Base-by-base conservation (phyloP, 1,140 invertebrate species). In the Paracyclopina nana region DNA sequence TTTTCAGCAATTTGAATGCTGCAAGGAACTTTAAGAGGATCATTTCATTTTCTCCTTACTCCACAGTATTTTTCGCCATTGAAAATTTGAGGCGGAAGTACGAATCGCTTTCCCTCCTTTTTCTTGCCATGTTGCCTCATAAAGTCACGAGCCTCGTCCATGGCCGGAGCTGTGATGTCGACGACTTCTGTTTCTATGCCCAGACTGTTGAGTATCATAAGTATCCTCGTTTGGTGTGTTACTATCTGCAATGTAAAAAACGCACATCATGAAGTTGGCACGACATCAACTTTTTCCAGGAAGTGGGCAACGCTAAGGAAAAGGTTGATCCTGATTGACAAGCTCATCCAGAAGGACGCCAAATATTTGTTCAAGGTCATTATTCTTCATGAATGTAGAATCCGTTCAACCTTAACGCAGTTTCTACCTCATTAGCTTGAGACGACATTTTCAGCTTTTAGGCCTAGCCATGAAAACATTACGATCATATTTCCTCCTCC, bases 61-160 rank as follows among this genome's bases (percentile, higher is more conserved):
- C 88, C 88, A 64, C 86, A 91, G 61, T 94, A 94, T 53, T 81
- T 75, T 26, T 80, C 77, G 53, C 85, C 85, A 61, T 86, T 86
- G 62, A 94, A 96, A 56, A 96, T 73, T 67, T 95, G 90, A 40
- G 90, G 90, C 43, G 87, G 85, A 55, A 91, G 65, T 24, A 83
- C 76, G 56, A 75, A 71, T 60, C 76, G 75, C 16, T 64, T 59
- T 53, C 58, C 55, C 34, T 60, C 56, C 60, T 77, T 79, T 44
- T 77, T 72, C 57, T 78, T 85, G 52, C 80, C 77, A 62, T 87
- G 82, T 56, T 74, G 74, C 65, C 88, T 79, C 85, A 96, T 92
- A 60, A 83, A 83, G 58, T 86, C 82, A 65, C 84, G 85, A 43
- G 85, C 78, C 44, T 74, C 66, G 64, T 92, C 86, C 25, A 22